Percentiles rank a stretch among this genome's conserved stretches.
phyloP scores from a whole-genome alignment of 2,888 invertebrate species.

The Plebejus anna region DNA sequence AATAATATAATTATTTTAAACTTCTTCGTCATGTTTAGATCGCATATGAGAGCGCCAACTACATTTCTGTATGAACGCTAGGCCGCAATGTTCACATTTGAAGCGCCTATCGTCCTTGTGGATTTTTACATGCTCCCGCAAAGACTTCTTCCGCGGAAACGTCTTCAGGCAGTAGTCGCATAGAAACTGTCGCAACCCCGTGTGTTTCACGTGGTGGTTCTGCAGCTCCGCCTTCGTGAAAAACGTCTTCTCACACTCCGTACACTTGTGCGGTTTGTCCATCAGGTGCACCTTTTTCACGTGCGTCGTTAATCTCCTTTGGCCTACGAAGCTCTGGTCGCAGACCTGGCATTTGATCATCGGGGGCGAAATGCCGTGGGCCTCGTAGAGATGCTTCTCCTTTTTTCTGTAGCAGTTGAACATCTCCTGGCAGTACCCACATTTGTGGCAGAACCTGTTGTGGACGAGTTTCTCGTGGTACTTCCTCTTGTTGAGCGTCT shows the following conservation, averaged over 20 bases:
- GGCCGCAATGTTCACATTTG: constrained; percentile 40
- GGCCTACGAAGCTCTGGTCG: constrained; percentile 47
- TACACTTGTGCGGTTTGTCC: constrained; percentile 52
- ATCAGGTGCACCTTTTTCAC: constrained; percentile 54
- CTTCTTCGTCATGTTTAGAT: constrained; percentile 37
- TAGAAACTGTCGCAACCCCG: constrained; percentile 45
- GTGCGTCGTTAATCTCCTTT: constrained; percentile 48
- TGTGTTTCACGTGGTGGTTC: constrained; percentile 50
- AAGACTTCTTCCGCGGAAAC: constrained; percentile 44
- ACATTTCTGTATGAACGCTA: constrained; percentile 43
- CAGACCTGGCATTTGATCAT: constrained; percentile 52
- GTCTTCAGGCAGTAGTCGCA: constrained; percentile 51
- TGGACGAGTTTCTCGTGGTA: constrained; percentile 41
- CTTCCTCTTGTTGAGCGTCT: constrained; percentile 36
- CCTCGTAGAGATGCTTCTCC: constrained; percentile 40
- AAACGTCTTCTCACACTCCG: constrained; percentile 52
- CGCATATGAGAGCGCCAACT: constrained; percentile 41
- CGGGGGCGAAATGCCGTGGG: constrained; percentile 38
- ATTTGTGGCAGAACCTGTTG: constrained; percentile 44
- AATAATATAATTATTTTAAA: constrained; percentile 22
- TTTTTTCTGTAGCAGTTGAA: constrained; percentile 49
- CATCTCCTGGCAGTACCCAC: constrained; percentile 51
- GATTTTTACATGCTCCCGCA: constrained; percentile 41
- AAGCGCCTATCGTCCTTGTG: constrained; percentile 41
- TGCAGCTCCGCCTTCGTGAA: constrained; percentile 48